A percentile compares a stretch with the other conserved stretches of the same genome.
These are phyloP conservation scores for Urophycis tenuis DNA, from an alignment of 2,797 vertebrate species.

Conservation along the genomic window DNA sequence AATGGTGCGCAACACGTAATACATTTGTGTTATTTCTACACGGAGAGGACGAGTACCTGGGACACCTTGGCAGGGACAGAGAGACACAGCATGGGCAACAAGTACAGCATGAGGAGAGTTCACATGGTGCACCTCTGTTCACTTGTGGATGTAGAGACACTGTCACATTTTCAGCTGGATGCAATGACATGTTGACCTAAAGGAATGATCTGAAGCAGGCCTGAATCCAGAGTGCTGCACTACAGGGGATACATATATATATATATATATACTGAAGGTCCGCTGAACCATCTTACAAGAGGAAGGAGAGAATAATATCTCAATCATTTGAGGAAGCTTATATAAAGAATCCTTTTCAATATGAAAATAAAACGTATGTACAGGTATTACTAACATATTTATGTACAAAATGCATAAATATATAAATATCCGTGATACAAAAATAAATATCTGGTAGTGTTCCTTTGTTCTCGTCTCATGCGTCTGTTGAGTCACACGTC, in stretches of 20 bases:
- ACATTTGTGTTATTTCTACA: conserved; percentile 67
- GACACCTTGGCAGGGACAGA: conserved; percentile 9
- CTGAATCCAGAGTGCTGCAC: conserved; percentile 50
- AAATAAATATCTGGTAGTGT: conserved; percentile 92
- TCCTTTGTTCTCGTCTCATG: conserved; percentile 59
- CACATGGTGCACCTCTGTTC: conserved; percentile 39
- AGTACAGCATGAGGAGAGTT: conserved; percentile 41
- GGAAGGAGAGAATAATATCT: conserved; percentile 32
- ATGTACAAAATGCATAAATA: conserved; percentile 97
- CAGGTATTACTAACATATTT: conserved; percentile 75
- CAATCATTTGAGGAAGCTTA: background rate
- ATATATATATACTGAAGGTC: conserved; percentile 7
- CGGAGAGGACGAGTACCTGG: conserved; percentile 27
- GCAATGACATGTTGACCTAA: conserved; percentile 19
- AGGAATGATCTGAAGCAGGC: conserved; percentile 24
- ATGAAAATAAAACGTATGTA: conserved; percentile 74
- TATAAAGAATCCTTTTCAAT: conserved; percentile 53
- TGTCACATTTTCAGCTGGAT: conserved; percentile 31
- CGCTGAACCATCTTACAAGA: conserved; percentile 26
- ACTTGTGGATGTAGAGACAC: background rate
- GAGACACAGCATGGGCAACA: conserved; percentile 32
- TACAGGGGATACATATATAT: conserved; percentile 19
- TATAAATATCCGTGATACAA: conserved; percentile 99
- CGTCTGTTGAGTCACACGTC: conserved; percentile 52
- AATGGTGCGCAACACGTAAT: conserved; percentile 67